These are phyloP conservation scores for Myotis brandtii DNA, from an alignment of 2,113 vertebrate genomes.

Conservation along the genomic window DNA sequence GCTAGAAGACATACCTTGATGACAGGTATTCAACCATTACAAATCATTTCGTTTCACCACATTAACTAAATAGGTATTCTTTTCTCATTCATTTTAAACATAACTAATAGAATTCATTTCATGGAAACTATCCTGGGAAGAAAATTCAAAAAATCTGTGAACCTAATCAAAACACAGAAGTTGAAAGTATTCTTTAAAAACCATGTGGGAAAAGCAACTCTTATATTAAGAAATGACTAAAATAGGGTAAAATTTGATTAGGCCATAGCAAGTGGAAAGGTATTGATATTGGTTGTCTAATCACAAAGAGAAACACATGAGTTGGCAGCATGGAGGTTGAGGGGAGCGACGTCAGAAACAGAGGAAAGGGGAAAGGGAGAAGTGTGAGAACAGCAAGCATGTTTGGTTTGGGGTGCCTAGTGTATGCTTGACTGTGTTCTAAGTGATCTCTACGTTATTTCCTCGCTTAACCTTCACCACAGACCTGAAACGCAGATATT, in stretches of 20 bases:
- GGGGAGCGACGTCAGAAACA: background rate
- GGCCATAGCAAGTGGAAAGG: conserved; percentile 23
- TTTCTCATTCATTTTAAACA: conserved; percentile 60
- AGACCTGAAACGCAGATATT: background rate
- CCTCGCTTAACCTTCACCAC: background rate
- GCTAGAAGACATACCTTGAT: conserved; percentile 45
- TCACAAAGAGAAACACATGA: conserved; percentile 23
- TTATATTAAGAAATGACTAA: conserved; percentile 44
- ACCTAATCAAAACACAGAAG: conserved; percentile 47
- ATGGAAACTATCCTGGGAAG: conserved; percentile 35
- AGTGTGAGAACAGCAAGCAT: background rate
- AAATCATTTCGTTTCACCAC: conserved; percentile 59
- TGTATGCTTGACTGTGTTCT: background rate
- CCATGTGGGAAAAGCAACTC: conserved; percentile 7
- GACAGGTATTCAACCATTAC: conserved; percentile 57
- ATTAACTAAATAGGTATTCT: conserved; percentile 38
- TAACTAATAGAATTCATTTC: conserved; percentile 55
- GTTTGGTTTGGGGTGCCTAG: background rate
- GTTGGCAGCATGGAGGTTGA: background rate
- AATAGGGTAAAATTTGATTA: conserved; percentile 29
- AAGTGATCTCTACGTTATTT: background rate
- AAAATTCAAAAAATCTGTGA: conserved; percentile 54
- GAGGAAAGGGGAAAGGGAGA: background rate
- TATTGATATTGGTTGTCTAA: background rate
- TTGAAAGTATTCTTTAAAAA: conserved; percentile 53